Evolutionary conservation across 92 coral and sea anemone species (phyloP).

Genomic region (Meandrina meandrites): DNA sequence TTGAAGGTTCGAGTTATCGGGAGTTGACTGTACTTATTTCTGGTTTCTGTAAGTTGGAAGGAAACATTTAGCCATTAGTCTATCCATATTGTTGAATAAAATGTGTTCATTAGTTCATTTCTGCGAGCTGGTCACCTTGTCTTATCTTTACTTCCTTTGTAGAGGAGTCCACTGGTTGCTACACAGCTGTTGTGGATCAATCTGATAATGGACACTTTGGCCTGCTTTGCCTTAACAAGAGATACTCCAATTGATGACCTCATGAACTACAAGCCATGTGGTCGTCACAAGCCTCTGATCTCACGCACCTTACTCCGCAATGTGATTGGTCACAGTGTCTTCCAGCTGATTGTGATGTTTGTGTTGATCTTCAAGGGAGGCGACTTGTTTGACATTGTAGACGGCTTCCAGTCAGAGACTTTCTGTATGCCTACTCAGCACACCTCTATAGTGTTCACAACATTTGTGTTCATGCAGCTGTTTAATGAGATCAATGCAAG

Average conservation of each 20-base stretch:
- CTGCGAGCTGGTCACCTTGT: neutral
- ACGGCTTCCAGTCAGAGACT: slow-evolving; percentile 68
- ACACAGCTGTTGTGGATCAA: slow-evolving; percentile 90
- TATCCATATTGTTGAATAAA: neutral
- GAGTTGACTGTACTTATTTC: no score
- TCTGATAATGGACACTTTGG: slow-evolving; percentile 87
- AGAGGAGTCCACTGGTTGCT: slow-evolving; percentile 84
- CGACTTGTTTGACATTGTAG: slow-evolving; percentile 73
- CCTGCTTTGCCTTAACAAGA: slow-evolving; percentile 82
- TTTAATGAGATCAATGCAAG: slow-evolving; percentile 87
- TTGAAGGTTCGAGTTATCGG: no score
- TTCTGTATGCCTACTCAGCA: slow-evolving; percentile 76
- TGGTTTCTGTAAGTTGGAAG: neutral
- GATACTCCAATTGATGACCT: slow-evolving; percentile 78
- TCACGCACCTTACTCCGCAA: slow-evolving; percentile 86
- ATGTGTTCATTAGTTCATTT: no score
- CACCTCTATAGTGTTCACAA: slow-evolving; percentile 77
- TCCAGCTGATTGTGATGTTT: slow-evolving; percentile 71
- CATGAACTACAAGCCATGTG: slow-evolving; percentile 75
- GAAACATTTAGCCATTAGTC: neutral
- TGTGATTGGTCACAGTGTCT: slow-evolving; percentile 79
- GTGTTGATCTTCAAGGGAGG: slow-evolving; percentile 75
- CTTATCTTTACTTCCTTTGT: neutral
- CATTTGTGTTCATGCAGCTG: slow-evolving; percentile 88
- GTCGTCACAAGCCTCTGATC: slow-evolving; percentile 81